A percentile compares a stretch with the other conserved stretches of the same genome.
phyloP scores from a whole-genome alignment of 2,888 invertebrate genomes.

The Erebia epiphron region DNA sequence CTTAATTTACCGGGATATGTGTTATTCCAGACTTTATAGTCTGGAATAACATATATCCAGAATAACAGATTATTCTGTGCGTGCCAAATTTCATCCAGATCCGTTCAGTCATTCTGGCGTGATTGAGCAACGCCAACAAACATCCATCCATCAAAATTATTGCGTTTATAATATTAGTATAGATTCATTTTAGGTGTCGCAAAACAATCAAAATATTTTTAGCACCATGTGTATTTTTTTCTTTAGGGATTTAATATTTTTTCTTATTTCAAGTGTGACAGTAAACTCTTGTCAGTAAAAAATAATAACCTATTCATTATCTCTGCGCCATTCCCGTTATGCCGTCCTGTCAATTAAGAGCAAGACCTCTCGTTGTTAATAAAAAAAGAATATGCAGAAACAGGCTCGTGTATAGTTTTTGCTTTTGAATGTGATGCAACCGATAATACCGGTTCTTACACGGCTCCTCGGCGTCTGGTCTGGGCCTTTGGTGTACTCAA shows the following conservation, averaged over 20 bases:
- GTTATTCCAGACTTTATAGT: too few species aligned
- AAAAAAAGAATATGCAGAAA: conserved; percentile 41
- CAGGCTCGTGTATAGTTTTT: conserved; percentile 48
- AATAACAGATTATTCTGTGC: too few species aligned
- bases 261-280: background rate
- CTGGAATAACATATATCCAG: too few species aligned
- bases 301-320: conserved; percentile 21
- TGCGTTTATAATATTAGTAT: too few species aligned
- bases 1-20: too few species aligned
- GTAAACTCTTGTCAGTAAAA: conserved; percentile 1
- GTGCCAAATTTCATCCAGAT: too few species aligned
- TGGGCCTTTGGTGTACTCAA: conserved; percentile 59
- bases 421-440: conserved; percentile 62
- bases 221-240: background rate
- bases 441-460: conserved; percentile 68
- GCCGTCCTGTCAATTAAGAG: conserved; percentile 34
- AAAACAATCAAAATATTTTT: background rate
- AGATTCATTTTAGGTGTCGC: background rate
- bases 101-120: too few species aligned
- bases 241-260: background rate
- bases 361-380: conserved; percentile 30
- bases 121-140: too few species aligned
- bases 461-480: conserved; percentile 77
- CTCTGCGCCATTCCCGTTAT: conserved; percentile 29
- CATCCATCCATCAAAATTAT: too few species aligned